Evolutionary conservation across 2,888 invertebrate species (phyloP).

Genomic region (Linnaemya vulpina): DNA sequence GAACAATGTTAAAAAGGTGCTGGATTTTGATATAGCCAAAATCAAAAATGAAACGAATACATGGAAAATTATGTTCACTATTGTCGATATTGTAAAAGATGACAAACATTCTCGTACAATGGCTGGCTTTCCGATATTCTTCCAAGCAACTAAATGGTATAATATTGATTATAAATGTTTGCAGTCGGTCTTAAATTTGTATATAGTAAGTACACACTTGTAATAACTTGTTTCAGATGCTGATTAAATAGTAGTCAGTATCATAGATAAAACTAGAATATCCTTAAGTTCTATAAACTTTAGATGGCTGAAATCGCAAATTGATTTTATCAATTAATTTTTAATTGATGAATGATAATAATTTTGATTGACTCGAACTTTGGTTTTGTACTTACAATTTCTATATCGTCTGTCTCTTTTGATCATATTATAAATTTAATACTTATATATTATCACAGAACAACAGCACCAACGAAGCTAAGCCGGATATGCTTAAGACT

Average conservation of each 20-base stretch:
- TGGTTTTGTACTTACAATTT: no score
- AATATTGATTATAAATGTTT: slow-evolving; percentile 74
- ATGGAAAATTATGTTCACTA: slow-evolving; percentile 61
- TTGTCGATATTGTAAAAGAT: slow-evolving; percentile 75
- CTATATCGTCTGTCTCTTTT: no score
- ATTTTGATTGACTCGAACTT: no score
- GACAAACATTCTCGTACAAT: slow-evolving; percentile 71
- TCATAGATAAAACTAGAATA: no score
- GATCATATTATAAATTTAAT: background rate
- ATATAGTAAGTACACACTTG: slow-evolving; percentile 74
- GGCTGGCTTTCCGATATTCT: slow-evolving; percentile 73
- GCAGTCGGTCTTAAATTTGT: slow-evolving; percentile 72
- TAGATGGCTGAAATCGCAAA: no score
- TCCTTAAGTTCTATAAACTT: no score
- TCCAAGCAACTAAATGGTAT: slow-evolving; percentile 73
- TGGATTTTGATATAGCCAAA: slow-evolving; percentile 41
- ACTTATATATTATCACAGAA: slow-evolving; percentile 57
- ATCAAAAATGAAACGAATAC: slow-evolving; percentile 59
- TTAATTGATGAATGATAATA: no score
- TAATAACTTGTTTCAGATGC: no score
- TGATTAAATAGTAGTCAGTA: no score
- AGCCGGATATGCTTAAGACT: slow-evolving; percentile 44
- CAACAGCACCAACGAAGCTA: slow-evolving; percentile 61
- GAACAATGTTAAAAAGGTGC: slow-evolving; percentile 45
- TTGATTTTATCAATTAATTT: no score